Percentiles rank a stretch among this genome's conserved stretches.
phyloP scores from a whole-genome alignment of 2,888 invertebrate genomes.

The Drosophila percnosoma region DNA sequence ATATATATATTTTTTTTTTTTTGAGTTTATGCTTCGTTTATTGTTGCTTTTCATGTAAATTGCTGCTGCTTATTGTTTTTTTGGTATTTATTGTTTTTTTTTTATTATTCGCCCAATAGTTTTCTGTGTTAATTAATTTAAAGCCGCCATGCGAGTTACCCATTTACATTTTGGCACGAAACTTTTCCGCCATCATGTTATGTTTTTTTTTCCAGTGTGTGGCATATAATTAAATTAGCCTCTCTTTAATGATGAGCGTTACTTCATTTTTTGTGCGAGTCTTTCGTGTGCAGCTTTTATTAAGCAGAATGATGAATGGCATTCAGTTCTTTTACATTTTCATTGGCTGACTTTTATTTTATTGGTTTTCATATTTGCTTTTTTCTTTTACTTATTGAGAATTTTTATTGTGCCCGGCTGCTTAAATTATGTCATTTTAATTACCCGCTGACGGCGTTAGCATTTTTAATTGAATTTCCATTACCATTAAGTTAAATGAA shows the following conservation, averaged over 20 bases:
- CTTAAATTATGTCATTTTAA: conserved; percentile 59
- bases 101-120: conserved; percentile 66
- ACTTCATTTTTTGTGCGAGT: conserved; percentile 12
- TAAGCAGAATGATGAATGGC: conserved; percentile 17
- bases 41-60: conserved; percentile 70
- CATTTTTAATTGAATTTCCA: conserved; percentile 3
- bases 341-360: conserved; percentile 12
- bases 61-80: conserved; percentile 56
- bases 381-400: background rate
- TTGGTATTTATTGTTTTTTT: conserved; percentile 9
- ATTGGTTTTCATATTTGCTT: conserved; percentile 24
- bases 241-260: conserved; percentile 41
- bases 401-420: conserved; percentile 4
- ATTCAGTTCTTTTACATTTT: conserved; percentile 19
- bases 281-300: background rate
- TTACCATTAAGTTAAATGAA: conserved; percentile 9
- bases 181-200: conserved; percentile 33
- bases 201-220: conserved; percentile 6
- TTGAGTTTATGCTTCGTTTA: conserved; percentile 54
- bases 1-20: background rate
- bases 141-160: conserved; percentile 68
- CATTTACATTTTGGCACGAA: conserved; percentile 70
- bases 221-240: conserved; percentile 67
- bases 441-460: conserved; percentile 19
- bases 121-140: conserved; percentile 81